These are phyloP conservation scores for Siderastrea siderea DNA, from an alignment of 92 coral and sea anemone species.

Conservation along the genomic window DNA sequence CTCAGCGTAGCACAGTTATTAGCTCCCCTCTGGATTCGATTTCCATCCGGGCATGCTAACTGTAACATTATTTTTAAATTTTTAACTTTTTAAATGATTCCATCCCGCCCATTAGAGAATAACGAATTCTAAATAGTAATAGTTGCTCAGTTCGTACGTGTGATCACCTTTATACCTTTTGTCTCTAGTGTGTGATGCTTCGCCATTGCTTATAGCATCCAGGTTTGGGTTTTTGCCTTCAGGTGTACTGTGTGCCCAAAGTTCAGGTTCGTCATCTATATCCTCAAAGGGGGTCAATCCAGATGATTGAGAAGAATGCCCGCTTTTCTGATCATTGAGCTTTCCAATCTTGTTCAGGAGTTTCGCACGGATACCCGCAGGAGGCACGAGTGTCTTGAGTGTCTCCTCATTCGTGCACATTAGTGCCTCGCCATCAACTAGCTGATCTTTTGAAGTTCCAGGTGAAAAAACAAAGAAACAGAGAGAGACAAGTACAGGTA, in stretches of 20 bases:
- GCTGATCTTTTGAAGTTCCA: background rate
- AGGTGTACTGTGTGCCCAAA: constrained; percentile 7
- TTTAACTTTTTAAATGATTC: no score
- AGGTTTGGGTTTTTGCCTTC: no score
- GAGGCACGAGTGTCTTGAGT: constrained; percentile 15
- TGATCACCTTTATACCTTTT: background rate
- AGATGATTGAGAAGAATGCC: background rate
- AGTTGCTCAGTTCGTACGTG: no score
- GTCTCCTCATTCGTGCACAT: constrained; percentile 9
- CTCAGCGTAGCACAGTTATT: background rate
- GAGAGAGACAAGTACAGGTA: no score
- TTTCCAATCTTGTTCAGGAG: background rate
- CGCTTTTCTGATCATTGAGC: background rate
- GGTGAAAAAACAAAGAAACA: background rate
- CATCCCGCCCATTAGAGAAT: no score
- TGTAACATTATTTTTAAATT: no score
- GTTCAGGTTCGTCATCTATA: background rate
- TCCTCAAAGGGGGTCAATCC: no score
- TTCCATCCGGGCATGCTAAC: no score
- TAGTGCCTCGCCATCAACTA: constrained; percentile 12
- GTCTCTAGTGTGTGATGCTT: background rate
- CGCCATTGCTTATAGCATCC: no score
- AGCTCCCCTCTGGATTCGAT: no score
- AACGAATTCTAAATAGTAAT: no score
- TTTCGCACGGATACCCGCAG: constrained; percentile 1